Conservation (phyloP, 2,113 vertebrate genomes). For the Bettongia penicillata region DNA sequence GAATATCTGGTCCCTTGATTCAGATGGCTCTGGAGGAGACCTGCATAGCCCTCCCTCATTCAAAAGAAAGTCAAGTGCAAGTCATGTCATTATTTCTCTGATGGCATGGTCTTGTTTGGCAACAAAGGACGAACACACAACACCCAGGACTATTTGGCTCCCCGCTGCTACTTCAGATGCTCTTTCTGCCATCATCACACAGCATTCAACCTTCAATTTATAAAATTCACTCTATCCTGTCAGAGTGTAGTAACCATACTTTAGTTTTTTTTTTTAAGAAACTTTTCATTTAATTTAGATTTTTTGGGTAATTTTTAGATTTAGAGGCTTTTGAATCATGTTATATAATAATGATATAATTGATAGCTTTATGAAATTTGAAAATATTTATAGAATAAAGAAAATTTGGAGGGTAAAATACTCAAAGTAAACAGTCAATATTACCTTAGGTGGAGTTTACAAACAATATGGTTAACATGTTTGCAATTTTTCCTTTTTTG, state of each 20-base stretch:
- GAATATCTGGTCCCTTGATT: no score
- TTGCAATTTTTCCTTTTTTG: background rate
- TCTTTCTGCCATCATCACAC: background rate
- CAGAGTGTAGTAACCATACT: background rate
- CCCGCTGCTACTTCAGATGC: no score
- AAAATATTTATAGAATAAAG: slow-evolving; percentile 6
- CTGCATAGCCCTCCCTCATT: no score
- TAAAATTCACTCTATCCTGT: background rate
- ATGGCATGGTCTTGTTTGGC: no score
- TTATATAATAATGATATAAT: background rate
- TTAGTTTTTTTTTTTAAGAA: background rate
- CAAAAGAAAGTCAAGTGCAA: no score
- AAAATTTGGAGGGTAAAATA: slow-evolving; percentile 18
- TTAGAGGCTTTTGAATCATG: background rate
- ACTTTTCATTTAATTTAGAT: background rate
- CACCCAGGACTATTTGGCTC: background rate
- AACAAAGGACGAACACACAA: no score
- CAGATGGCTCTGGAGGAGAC: no score
- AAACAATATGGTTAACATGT: background rate
- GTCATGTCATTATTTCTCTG: no score
- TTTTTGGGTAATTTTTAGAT: background rate
- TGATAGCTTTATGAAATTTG: background rate
- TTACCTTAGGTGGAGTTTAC: background rate
- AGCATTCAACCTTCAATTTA: no score
- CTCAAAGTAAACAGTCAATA: background rate